A percentile compares a stretch with the other conserved stretches of the same genome.
These are phyloP conservation scores for Acropternis orthonyx DNA, from an alignment of 2,797 vertebrate species.

Conservation along the genomic window DNA sequence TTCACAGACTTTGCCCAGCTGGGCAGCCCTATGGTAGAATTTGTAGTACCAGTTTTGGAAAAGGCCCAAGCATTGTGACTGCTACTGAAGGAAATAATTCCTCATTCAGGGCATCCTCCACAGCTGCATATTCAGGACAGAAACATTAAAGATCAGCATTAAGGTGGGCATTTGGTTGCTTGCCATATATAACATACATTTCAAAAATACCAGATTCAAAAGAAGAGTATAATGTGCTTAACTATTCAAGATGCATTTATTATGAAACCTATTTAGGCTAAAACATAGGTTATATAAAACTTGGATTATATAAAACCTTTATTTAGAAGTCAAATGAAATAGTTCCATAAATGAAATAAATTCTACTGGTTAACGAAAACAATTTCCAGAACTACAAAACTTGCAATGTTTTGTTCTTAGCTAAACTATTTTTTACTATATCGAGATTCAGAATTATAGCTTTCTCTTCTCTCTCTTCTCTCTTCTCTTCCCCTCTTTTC, in stretches of 20 bases:
- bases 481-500: neutral
- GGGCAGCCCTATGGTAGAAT: neutral
- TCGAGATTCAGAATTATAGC: neutral
- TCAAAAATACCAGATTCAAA: neutral
- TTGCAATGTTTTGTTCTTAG: neutral
- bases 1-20: neutral
- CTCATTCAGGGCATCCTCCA: neutral
- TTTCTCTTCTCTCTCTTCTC: neutral
- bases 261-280: neutral
- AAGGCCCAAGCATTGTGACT: neutral
- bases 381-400: neutral
- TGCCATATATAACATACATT: neutral
- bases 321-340: neutral
- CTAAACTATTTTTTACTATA: neutral
- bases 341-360: neutral
- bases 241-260: neutral
- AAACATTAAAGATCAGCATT: neutral
- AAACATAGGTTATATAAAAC: neutral
- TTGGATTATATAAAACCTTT: neutral
- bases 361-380: neutral
- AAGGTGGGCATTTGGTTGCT: neutral
- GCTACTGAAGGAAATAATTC: neutral
- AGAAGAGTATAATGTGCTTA: neutral
- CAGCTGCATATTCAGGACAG: neutral
- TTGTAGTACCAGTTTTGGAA: neutral